Evolutionary conservation across 2,113 vertebrate genomes (phyloP), one percentile per base, ranked within the genome.

Genomic region (Neoarius graeffei): DNA sequence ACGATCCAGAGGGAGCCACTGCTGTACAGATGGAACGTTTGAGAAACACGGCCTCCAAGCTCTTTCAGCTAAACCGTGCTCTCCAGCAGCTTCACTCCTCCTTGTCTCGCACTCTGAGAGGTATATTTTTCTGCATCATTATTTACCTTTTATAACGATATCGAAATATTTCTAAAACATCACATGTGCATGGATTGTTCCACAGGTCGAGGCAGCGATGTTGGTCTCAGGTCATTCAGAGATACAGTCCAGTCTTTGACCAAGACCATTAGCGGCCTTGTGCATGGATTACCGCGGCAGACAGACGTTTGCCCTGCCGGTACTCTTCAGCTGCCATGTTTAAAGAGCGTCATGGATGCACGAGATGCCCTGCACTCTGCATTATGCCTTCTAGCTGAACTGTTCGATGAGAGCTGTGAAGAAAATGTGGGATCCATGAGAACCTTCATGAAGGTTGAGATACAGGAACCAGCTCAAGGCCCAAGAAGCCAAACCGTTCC

Each of bases 11-110:
- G 50, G 93, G 92, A 42, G 69, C 30, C 84, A 86, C 94, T 0
- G 86, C 89, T 83, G 88, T 73, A 59, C 92, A 92, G 86, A 89
- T 95, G 83, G 94, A 92, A 90, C 94, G 50, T 81, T 90, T 95
- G 77, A 90, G 83, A 25, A 92, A 87, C 3, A 88, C 95, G n/a
- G 95, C 95, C 27, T 85, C 83, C 8, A 94, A 94, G 69, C 95
- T 96, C n/a, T 94, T 96, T 87, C 93, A 95, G 89, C 91, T 99
- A 80, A 96, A 96, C 88, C 93, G 93, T 27, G 95, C 95, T 81
- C 85, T 97, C 60, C 91, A 91, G 85, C 94, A 96, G 91, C 90
- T 96, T 59, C 91, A 93, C 87, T 92, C 93, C 2, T 92, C 93
- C 14, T 86, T 96, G 86, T 93, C 92, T 83, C 89, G 92, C n/a